Evolutionary conservation across 2,888 invertebrate species (phyloP), one percentile per base, ranked within the genome.

Genomic region (Cerastis leucographa): DNA sequence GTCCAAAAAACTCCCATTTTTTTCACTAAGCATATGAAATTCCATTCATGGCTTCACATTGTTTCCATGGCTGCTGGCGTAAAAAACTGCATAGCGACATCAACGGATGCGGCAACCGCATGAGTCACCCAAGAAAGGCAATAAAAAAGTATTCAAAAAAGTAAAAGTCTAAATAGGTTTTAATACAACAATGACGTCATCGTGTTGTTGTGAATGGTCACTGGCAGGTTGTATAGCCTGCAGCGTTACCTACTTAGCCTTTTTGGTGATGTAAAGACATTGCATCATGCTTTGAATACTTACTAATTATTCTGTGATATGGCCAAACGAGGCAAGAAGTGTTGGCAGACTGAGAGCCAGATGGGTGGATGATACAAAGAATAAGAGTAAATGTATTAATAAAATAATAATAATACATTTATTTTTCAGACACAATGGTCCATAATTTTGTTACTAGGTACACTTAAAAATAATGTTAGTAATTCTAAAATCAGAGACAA

Each of bases 91-190:
- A 80, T 65, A 84, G 65, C 82, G 14, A 75, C 44, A 80, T 19
- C 54, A 67, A 54, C 59, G 80, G 80, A 71, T 35, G 49, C 71
- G 80, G 61, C 56, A 69, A 40, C 44, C 42, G 61, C 44, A 59
- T 81, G 81, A 85, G 51, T 81, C 81, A 81, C 42, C 12, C 73
- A 70, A 74, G 81, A 85, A 74, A 70, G 12, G 75, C 66, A 81
- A 62, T 46, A 54, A 62, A 44, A 9, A 44, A 51, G 62, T 35
- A 81, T 80, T 80, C 35, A 65, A 80, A 85, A 81, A 74, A 62
- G 81, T 66, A 85, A 84, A 85, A 81, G 66, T 67, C 14, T 9
- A 67, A 71, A 67, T 74, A 74, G 64, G 49, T 42, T 84, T 61
- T 72, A 69, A 61, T 59, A 8, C 19, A 46, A 46, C 19, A 14